Evolutionary conservation across 1,140 invertebrate genomes (phyloP), one percentile per base, ranked within the genome.

Genomic region (Drosophila persimilis): DNA sequence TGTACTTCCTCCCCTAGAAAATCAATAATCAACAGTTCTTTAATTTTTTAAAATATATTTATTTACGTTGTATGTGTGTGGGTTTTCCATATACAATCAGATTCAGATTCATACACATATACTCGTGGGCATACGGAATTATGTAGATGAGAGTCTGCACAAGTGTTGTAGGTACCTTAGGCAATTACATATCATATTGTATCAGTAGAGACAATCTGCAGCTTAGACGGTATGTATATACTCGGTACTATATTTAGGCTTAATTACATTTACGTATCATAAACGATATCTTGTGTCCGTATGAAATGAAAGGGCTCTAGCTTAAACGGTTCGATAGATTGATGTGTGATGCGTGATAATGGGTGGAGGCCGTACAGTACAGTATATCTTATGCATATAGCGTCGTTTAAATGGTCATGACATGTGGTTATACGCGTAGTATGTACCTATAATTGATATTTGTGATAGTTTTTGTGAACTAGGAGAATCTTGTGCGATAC

Each of bases 11-110:
- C 3, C 15, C 15, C 1, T 1, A 39, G 11, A 44, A 55, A 64
- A 9, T 7, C 9, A n/a, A 4, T 7, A 22, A 9, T 5, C 9
- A n/a, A 4, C 9, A 22, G 9, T 7, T 15, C 9, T 44, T 58
- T 67, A 60, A 86, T 60, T 73, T 84, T 89, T 89, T 89, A 89
- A 89, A 89, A 89, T 89, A 89, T 89, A 89, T 81, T 80, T 85
- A 81, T 85, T 80, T 73, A 77, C 48, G 41, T 57, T 64, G 50
- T 73, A 74, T 71, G 76, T 61, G 24, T 53, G 24, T 52, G 44
- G 64, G 67, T 71, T 57, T 77, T 46, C 29, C 77, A 80, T 77
- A 84, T 67, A 83, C 80, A 83, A 84, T 67, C 78, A 73, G 59
- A 65, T 66, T 78, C 54, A 85, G 59, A 66, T 45, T 47, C 55